Evolutionary conservation across 1,140 invertebrate genomes (phyloP).

Genomic region (Drosophila gunungcola): DNA sequence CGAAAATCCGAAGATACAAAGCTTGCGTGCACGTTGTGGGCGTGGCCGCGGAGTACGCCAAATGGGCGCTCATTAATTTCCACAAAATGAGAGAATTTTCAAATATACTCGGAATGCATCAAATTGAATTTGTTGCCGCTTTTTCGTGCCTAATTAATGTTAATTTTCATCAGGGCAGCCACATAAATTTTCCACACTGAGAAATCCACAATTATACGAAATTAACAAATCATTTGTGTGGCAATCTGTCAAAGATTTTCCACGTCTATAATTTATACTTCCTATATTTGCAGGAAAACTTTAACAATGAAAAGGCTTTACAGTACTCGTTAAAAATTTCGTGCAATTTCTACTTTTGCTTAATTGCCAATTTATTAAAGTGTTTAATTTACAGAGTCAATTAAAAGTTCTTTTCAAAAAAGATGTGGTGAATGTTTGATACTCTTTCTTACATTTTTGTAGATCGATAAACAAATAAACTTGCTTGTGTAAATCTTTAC

Average conservation of each 20-base stretch:
- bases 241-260: constrained; percentile 42
- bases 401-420: neutral
- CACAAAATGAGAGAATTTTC: constrained; percentile 67
- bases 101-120: constrained; percentile 61
- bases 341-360: constrained; percentile 27
- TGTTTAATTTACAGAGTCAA: constrained; percentile 39
- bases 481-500: too few relatives aligned
- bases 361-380: constrained; percentile 57
- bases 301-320: neutral
- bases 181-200: constrained; percentile 59
- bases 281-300: constrained; percentile 5
- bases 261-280: constrained; percentile 14
- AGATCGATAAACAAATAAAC: too few relatives aligned
- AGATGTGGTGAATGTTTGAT: neutral
- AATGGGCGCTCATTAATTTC: constrained; percentile 80
- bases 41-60: constrained; percentile 61
- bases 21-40: constrained; percentile 68
- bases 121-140: constrained; percentile 68
- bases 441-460: neutral
- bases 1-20: constrained; percentile 11
- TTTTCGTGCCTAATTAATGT: constrained; percentile 71
- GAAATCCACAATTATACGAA: constrained; percentile 46
- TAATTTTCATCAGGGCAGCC: constrained; percentile 55
- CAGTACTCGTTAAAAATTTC: constrained; percentile 13
- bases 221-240: constrained; percentile 52